Evolutionary conservation across 2,797 vertebrate species (phyloP), one percentile per base, ranked within the genome.

Genomic region (Atherinosoma microstoma): DNA sequence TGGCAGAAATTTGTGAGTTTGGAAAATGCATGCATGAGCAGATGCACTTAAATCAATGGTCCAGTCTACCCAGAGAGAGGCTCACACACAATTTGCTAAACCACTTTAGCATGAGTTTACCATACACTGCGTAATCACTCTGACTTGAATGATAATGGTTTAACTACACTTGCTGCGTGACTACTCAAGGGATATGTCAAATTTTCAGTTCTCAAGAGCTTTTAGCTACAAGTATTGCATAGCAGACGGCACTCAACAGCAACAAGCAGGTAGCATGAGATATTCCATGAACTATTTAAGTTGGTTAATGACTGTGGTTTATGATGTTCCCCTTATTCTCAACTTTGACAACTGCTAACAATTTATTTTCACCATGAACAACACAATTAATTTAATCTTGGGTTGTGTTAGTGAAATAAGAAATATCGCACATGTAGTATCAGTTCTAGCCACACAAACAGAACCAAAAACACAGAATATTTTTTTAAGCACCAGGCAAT

Each of bases 1-100:
- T 80, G 64, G 75, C 69, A 78, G 71, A 56, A 66, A 58, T 78
- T 64, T 71, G 42, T 63, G 59, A 24, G 35, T 70, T 76, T 38
- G 56, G 22, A 76, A 72, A 82, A 63, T 58, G 51, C 65, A 63
- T 67, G 54, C 59, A 67, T 76, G 63, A 80, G 35, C n/a, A 59
- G 49, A 35, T 64, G 13, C 20, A 59, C 47, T 60, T 61, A 11
- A 49, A 70, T 45, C 57, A 74, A 24, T 32, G 49, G 24, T 54
- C 16, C 30, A 42, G 45, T 65, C 27, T 61, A 69, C 35, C 34
- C 27, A 47, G 36, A 68, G 9, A 63, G 16, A 34, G 22, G 20
- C 34, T 64, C n/a, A n/a, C n/a, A n/a, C 13, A 63, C 4, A 71
- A 7, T 71, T 27, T 70, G 40, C 16, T 18, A 6, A 35, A 63